These are phyloP conservation scores for Mythimna lalbum DNA, from an alignment of 2,888 invertebrate species.

Conservation along the genomic window DNA sequence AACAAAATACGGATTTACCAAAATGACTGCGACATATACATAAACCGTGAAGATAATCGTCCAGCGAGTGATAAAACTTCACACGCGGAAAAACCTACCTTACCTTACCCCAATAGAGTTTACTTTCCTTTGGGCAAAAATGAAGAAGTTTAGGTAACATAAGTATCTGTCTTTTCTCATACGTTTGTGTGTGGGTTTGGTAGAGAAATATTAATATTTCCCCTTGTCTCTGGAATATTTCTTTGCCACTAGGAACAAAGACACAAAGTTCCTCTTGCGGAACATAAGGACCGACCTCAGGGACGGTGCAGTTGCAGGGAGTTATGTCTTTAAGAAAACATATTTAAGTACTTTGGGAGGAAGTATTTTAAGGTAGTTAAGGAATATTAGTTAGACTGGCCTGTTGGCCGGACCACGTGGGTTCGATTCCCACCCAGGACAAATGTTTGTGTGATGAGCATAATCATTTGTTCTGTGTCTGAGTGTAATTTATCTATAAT, in stretches of 20 bases:
- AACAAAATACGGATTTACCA: constrained; percentile 67
- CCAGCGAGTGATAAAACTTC: constrained; percentile 51
- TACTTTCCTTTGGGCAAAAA: constrained; percentile 35
- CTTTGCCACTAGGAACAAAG: constrained; percentile 49
- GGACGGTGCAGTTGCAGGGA: constrained; percentile 33
- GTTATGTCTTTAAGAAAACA: constrained; percentile 35
- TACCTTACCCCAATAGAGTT: constrained; percentile 18
- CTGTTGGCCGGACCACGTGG: no score
- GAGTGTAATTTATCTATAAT: no score
- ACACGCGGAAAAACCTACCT: constrained; percentile 36
- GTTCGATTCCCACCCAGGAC: no score
- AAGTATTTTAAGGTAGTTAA: constrained; percentile 23
- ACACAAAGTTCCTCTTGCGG: constrained; percentile 42
- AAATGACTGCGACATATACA: constrained; percentile 66
- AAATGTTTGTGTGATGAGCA: no score
- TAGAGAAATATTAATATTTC: constrained; percentile 62
- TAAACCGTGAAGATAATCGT: constrained; percentile 67
- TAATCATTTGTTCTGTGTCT: no score
- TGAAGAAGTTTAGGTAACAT: constrained; percentile 37
- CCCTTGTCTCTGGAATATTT: constrained; percentile 48
- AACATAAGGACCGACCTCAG: constrained; percentile 25
- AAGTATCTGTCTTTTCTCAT: constrained; percentile 65
- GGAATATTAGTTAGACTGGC: background rate
- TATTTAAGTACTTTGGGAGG: constrained; percentile 15
- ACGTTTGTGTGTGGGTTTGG: constrained; percentile 44